A percentile compares a stretch with the other conserved stretches of the same genome.
These are phyloP conservation scores for Heliconius erato DNA, from an alignment of 2,888 invertebrate genomes.

Conservation along the genomic window DNA sequence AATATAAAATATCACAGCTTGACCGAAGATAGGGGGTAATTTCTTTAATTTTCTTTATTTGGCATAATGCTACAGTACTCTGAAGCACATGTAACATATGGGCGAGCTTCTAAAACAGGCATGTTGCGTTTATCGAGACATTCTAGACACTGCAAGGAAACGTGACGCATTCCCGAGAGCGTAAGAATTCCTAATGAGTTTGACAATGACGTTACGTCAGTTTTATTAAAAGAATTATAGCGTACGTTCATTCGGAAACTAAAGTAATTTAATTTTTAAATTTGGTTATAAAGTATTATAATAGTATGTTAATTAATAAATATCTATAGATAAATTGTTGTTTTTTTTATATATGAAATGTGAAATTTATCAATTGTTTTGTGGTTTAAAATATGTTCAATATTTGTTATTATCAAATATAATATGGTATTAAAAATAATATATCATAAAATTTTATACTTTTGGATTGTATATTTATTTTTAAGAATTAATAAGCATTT, in stretches of 20 bases:
- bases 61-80: conserved; percentile 28
- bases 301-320: too few species aligned
- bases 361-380: too few species aligned
- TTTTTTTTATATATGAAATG: too few species aligned
- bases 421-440: too few species aligned
- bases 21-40: conserved; percentile 27
- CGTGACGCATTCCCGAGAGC: conserved; percentile 48
- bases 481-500: too few species aligned
- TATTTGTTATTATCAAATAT: too few species aligned
- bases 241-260: background rate
- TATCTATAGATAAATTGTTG: too few species aligned
- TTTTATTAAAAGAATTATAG: conserved; percentile 20
- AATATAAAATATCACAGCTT: conserved; percentile 51
- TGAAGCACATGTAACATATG: conserved; percentile 36
- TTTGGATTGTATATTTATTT: background rate
- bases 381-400: too few species aligned
- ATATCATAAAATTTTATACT: background rate
- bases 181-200: conserved; percentile 38
- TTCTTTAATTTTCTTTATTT: conserved; percentile 32
- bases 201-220: conserved; percentile 40
- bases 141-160: conserved; percentile 59
- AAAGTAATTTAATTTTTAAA: background rate
- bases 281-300: background rate
- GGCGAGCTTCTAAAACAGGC: conserved; percentile 46
- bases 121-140: conserved; percentile 59